Base-by-base conservation (phyloP, 2,797 vertebrate genomes). In the Petrocephalus schoutedeni region DNA sequence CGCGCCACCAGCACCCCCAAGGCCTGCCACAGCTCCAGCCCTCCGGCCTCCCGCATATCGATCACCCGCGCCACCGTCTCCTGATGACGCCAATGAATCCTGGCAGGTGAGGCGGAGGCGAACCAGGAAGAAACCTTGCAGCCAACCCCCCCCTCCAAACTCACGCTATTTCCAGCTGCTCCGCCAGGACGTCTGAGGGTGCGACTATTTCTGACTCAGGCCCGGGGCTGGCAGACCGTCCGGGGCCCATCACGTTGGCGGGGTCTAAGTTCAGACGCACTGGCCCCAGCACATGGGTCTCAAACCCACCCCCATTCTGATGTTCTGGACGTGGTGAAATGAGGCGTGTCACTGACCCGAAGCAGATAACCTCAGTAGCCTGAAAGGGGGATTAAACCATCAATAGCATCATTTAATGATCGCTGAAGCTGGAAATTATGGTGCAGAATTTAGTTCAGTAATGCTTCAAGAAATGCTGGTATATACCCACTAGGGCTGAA, bases 11-110 rank as follows among this genome's bases (percentile, higher is more conserved):
- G 83, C 23, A 5, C 83, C 19, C 83, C 23, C 54, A n/a, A 45
- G 54, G 51, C 74, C 85, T 28, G 61, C 21, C 87, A 57, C 23
- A 41, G 61, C 58, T 59, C 28, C 19, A n/a, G 28, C 49, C 64
- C 58, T 85, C 32, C 36, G 87, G 90, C 87, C 89, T 91, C 88
- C 92, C 91, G 92, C 91, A 89, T 92, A 94, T 94, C 92, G 92
- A 94, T 94, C 90, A 92, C 91, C 94, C 92, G 90, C 91, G 21
- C n/a, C 21, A 67, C 59, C 91, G 83, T 95, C 93, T 94, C 87
- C 87, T 93, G 32, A 6, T 86, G 86, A 88, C 21, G 28, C 28
- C 51, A 92, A 95, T 91, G 83, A 87, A 90, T 53, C 57, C 90
- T 94, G 94, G 95, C 92, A 94, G 91, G 93, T 90, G 91, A 92